Conservation (phyloP, 1,140 invertebrate species). For the Drosophila melanogaster region DNA sequence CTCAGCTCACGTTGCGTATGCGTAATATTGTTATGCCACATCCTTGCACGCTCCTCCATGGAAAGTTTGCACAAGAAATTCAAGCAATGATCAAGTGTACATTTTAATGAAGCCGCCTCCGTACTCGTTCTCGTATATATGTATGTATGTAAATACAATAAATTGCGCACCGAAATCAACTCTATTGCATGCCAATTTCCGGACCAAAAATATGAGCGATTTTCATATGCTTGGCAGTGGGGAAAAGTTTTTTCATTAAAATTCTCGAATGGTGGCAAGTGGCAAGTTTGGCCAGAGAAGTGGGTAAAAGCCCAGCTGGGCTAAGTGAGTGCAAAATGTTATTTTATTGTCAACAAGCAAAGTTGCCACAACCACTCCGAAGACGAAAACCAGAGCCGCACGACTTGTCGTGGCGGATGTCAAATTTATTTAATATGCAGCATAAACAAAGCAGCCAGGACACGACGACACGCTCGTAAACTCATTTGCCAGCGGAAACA, state of each 20-base stretch:
- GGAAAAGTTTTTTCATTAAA: conserved; percentile 79
- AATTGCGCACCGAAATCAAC: conserved; percentile 43
- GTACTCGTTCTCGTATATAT: not conserved
- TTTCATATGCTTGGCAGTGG: conserved; percentile 28
- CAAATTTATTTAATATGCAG: conserved; percentile 79
- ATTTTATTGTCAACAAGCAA: conserved; percentile 82
- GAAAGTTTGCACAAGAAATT: conserved; percentile 77
- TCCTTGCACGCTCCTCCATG: conserved; percentile 12
- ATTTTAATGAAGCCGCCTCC: conserved; percentile 69
- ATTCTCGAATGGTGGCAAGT: conserved; percentile 45
- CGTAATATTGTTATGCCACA: conserved; percentile 67
- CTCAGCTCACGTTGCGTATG: conserved; percentile 66
- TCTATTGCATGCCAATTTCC: conserved; percentile 67
- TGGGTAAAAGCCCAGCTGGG: conserved; percentile 59
- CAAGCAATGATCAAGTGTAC: conserved; percentile 77
- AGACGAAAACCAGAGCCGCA: conserved; percentile 29
- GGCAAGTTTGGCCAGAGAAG: conserved; percentile 9
- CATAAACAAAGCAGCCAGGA: conserved; percentile 71
- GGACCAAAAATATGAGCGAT: conserved; percentile 34
- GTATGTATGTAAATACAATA: conserved; percentile 9
- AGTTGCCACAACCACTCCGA: conserved; percentile 54
- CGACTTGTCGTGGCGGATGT: conserved; percentile 57
- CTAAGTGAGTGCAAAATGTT: conserved; percentile 82
- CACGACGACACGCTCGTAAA: conserved; percentile 77
- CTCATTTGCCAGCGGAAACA: conserved; percentile 62